Conservation (phyloP, 2,113 vertebrate genomes). For the Desmodus rotundus region DNA sequence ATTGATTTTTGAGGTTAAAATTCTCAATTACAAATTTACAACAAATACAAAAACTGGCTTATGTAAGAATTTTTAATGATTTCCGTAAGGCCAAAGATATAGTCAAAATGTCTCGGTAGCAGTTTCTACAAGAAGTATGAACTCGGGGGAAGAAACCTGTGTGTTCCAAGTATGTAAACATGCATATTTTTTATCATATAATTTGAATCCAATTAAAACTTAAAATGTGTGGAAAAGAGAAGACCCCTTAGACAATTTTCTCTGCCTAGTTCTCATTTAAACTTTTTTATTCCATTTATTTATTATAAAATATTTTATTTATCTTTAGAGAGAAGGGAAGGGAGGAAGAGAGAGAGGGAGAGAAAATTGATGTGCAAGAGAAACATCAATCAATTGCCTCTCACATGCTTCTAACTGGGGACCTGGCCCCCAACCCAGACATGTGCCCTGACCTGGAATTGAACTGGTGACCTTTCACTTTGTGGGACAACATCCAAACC, state of each 20-base stretch:
- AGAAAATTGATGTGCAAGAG: too few species aligned
- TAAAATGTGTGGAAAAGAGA: background rate
- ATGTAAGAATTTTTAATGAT: background rate
- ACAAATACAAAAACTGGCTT: background rate
- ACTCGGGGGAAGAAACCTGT: background rate
- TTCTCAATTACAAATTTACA: background rate
- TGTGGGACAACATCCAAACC: too few species aligned
- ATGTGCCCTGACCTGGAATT: too few species aligned
- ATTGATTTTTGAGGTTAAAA: background rate
- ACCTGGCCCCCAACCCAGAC: too few species aligned
- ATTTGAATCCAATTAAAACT: conserved; percentile 31
- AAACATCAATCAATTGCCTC: too few species aligned
- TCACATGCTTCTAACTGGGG: too few species aligned
- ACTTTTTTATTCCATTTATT: too few species aligned
- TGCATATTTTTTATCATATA: background rate
- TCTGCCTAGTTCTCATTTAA: background rate
- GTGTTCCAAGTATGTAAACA: background rate
- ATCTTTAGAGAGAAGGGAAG: too few species aligned
- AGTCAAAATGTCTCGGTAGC: background rate
- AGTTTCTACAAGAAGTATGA: background rate
- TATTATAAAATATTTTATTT: too few species aligned
- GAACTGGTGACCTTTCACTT: too few species aligned
- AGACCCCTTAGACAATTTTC: background rate
- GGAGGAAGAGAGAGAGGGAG: too few species aligned
- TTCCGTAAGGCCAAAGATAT: background rate